Conservation (phyloP, 2,797 vertebrate genomes). For the Hippoglossus hippoglossus region DNA sequence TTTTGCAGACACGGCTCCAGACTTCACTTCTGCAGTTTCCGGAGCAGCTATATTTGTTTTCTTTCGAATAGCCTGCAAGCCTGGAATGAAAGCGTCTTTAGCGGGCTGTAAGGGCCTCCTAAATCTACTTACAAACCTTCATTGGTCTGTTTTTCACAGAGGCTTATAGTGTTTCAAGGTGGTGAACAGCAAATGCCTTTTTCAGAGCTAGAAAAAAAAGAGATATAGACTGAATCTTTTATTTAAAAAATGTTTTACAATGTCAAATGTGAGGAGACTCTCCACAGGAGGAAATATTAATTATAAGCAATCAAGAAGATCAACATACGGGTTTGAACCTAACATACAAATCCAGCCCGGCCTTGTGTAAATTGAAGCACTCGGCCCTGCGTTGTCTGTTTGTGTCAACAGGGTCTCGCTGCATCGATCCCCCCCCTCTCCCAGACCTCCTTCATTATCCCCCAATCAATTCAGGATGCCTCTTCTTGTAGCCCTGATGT, state of each 20-base stretch:
- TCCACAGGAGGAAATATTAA: neutral
- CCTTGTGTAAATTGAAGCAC: conserved; percentile 26
- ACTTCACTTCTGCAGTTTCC: conserved; percentile 10
- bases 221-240: neutral
- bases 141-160: conserved; percentile 11
- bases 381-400: conserved; percentile 28
- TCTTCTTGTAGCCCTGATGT: conserved; percentile 64
- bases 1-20: conserved; percentile 1
- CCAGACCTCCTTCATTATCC: conserved; percentile 73
- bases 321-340: neutral
- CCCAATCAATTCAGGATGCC: conserved; percentile 70
- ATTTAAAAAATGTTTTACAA: too few relatives aligned
- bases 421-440: conserved; percentile 60
- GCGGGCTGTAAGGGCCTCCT: neutral
- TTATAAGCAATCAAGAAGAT: neutral
- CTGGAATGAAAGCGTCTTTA: conserved; percentile 22
- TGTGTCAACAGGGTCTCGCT: conserved; percentile 32
- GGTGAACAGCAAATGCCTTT: conserved; percentile 7
- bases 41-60: conserved; percentile 19
- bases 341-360: neutral
- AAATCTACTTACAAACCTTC: conserved; percentile 18
- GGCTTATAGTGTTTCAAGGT: neutral
- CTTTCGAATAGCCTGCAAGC: conserved; percentile 25
- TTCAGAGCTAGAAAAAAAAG: conserved; percentile 2
- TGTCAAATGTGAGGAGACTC: too few relatives aligned